phyloP scores from a whole-genome alignment of 2,113 vertebrate genomes.

The Alosa alosa region DNA sequence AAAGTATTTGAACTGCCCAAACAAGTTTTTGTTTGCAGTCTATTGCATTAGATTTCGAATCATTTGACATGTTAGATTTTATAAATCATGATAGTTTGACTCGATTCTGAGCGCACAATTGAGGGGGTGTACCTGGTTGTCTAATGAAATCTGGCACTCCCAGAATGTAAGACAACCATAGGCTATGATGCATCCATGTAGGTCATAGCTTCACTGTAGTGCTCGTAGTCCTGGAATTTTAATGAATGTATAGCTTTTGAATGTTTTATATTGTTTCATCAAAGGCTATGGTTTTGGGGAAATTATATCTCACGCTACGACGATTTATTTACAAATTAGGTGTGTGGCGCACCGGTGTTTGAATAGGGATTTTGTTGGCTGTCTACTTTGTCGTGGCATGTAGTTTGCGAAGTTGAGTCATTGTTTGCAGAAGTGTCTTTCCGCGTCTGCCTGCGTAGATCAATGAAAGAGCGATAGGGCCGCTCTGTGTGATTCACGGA shows the following conservation, averaged over 20 bases:
- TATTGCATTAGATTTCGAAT: not conserved
- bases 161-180: not conserved
- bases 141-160: not conserved
- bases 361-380: slow-evolving; percentile 5
- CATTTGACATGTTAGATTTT: not conserved
- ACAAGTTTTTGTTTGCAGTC: slow-evolving; percentile 55
- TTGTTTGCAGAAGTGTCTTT: slow-evolving; percentile 24
- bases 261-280: too few relatives aligned
- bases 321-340: not conserved
- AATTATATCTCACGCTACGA: not conserved
- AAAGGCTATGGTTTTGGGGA: not conserved
- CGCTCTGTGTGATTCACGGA: not conserved
- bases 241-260: too few relatives aligned
- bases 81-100: not conserved
- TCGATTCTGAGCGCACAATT: not conserved
- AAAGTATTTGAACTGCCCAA: slow-evolving; percentile 58
- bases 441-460: slow-evolving; percentile 1
- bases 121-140: not conserved
- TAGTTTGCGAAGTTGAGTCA: slow-evolving; percentile 20
- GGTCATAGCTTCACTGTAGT: not conserved
- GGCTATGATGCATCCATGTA: not conserved
- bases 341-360: not conserved
- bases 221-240: not conserved
- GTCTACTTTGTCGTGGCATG: not conserved
- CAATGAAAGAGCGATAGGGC: not conserved